A percentile compares a stretch with the other conserved stretches of the same genome.
These are phyloP conservation scores for Pipistrellus pygmaeus DNA, from an alignment of 2,797 vertebrate genomes.

Conservation along the genomic window DNA sequence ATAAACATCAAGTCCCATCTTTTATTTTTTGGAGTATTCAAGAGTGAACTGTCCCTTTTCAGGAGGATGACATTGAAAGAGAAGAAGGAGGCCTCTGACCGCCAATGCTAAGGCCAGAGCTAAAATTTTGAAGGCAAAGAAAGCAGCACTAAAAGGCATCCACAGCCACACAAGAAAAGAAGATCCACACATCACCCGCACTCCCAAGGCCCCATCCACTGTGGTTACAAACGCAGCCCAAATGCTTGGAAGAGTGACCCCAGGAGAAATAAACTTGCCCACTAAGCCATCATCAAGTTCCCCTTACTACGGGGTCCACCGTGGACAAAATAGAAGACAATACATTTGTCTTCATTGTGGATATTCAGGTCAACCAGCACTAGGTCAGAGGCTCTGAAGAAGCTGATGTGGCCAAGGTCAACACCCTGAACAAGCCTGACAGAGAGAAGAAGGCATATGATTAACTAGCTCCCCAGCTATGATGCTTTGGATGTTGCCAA, in stretches of 20 bases:
- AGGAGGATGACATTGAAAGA: no score
- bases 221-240: not conserved
- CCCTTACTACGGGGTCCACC: not conserved
- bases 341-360: not conserved
- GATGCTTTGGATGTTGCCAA: not conserved
- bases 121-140: not conserved
- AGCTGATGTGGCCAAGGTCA: not conserved
- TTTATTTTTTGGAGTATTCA: not conserved
- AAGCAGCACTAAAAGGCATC: not conserved
- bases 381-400: not conserved
- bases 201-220: not conserved
- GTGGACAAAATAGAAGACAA: not conserved
- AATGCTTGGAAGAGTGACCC: not conserved
- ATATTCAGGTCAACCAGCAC: not conserved
- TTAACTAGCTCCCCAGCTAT: not conserved
- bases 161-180: not conserved
- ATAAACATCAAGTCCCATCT: not conserved
- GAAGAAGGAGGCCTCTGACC: not conserved
- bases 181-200: not conserved
- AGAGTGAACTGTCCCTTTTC: not conserved
- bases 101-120: not conserved
- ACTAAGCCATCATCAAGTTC: not conserved
- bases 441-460: not conserved
- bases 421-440: not conserved
- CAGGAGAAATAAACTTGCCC: not conserved